phyloP scores from a whole-genome alignment of 2,797 vertebrate species.

The Avahi laniger region DNA sequence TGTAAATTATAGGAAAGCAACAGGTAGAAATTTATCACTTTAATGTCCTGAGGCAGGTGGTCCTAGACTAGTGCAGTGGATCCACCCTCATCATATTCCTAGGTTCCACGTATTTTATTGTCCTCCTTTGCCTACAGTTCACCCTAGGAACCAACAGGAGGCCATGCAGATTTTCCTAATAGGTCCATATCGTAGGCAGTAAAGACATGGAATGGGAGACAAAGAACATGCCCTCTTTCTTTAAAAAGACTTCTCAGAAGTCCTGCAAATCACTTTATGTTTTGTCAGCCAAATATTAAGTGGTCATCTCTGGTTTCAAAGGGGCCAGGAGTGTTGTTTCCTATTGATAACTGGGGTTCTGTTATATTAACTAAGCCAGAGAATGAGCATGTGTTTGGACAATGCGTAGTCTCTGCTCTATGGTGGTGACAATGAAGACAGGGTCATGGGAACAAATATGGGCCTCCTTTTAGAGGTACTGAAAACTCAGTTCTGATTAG shows the following conservation, averaged over 20 bases:
- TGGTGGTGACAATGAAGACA: background rate
- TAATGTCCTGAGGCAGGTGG: background rate
- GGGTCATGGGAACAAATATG: background rate
- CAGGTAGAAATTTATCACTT: background rate
- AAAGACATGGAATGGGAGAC: background rate
- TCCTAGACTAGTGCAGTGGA: background rate
- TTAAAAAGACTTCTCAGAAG: background rate
- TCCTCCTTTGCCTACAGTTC: background rate
- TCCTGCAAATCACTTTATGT: background rate
- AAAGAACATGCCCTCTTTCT: fast-evolving
- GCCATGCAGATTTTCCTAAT: background rate
- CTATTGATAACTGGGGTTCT: background rate
- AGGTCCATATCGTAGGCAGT: background rate
- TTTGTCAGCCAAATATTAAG: background rate
- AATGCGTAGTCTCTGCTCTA: background rate
- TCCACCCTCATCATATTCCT: background rate
- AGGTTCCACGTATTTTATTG: background rate
- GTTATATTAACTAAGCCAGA: background rate
- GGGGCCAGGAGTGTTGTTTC: background rate
- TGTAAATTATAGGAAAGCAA: background rate
- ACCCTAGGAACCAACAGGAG: background rate
- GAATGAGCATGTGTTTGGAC: background rate
- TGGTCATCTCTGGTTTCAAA: background rate
- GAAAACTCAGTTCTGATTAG: background rate
- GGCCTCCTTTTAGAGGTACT: background rate